phyloP scores from a whole-genome alignment of 2,888 invertebrate genomes.

The Taphrorychus bicolor region DNA sequence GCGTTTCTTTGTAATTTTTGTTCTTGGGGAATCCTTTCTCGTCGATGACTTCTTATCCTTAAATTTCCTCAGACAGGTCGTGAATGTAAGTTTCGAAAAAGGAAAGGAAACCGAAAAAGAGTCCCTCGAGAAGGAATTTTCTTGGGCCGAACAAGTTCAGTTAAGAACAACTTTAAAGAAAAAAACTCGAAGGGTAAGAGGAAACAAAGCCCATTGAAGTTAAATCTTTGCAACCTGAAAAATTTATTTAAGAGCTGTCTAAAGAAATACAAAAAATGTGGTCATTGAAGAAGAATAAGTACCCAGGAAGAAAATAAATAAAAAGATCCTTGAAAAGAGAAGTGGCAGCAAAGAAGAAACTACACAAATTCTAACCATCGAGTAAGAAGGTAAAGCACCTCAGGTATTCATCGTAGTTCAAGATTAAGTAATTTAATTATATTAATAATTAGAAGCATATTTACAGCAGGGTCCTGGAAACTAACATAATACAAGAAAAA shows the following conservation, averaged over 20 bases:
- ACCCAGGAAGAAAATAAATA: conserved; percentile 51
- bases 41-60: conserved; percentile 48
- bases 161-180: conserved; percentile 37
- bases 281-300: conserved; percentile 46
- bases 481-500: conserved; percentile 54
- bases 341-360: conserved; percentile 53
- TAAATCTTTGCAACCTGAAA: conserved; percentile 45
- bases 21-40: conserved; percentile 47
- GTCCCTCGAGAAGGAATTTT: conserved; percentile 49
- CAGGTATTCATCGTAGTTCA: conserved; percentile 55
- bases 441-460: conserved; percentile 50
- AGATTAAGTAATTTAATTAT: conserved; percentile 49
- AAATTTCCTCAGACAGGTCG: conserved; percentile 52
- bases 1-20: conserved; percentile 44
- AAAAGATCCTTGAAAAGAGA: conserved; percentile 53
- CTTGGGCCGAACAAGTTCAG: conserved; percentile 31
- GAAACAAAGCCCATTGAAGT: neutral
- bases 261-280: conserved; percentile 50
- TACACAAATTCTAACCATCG: conserved; percentile 52
- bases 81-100: conserved; percentile 42
- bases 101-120: conserved; percentile 38
- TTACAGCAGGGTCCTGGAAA: conserved; percentile 50
- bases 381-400: conserved; percentile 50
- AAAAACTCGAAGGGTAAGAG: conserved; percentile 12
- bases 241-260: conserved; percentile 50